These are phyloP conservation scores for Hemithea aestivaria DNA, from an alignment of 2,888 invertebrate species.

Conservation along the genomic window DNA sequence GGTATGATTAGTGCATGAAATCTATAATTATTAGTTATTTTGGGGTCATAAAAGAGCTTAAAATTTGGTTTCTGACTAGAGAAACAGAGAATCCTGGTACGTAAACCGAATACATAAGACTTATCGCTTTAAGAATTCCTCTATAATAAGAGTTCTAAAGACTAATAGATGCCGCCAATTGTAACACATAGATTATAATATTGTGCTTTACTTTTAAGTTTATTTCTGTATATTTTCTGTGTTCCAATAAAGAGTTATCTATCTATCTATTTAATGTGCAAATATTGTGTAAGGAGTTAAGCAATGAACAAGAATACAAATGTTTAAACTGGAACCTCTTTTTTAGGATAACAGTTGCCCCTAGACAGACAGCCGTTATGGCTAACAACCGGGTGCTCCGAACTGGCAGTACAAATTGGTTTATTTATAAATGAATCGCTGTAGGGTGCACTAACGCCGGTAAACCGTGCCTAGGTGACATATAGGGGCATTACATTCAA, in stretches of 20 bases:
- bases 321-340: slow-evolving; percentile 49
- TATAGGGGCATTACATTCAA: slow-evolving; percentile 61
- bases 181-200: too few species aligned
- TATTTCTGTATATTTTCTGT: too few species aligned
- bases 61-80: too few species aligned
- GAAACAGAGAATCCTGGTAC: too few species aligned
- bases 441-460: slow-evolving; percentile 55
- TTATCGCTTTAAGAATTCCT: slow-evolving; percentile 33
- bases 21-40: not conserved
- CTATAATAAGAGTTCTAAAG: too few species aligned
- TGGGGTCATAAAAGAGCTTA: too few species aligned
- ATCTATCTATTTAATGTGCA: slow-evolving; percentile 33
- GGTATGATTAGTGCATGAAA: slow-evolving; percentile 31
- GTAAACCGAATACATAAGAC: slow-evolving; percentile 30
- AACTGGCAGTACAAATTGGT: slow-evolving; percentile 42
- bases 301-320: slow-evolving; percentile 40
- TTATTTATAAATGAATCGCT: slow-evolving; percentile 58
- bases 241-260: too few species aligned
- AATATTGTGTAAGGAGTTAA: slow-evolving; percentile 34
- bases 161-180: too few species aligned
- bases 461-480: slow-evolving; percentile 57
- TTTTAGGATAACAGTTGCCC: slow-evolving; percentile 46
- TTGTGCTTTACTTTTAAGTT: too few species aligned
- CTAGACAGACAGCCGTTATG: slow-evolving; percentile 44
- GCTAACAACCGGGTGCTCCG: slow-evolving; percentile 39